phyloP scores from a whole-genome alignment of 2,113 vertebrate genomes.

The Sialia sialis region DNA sequence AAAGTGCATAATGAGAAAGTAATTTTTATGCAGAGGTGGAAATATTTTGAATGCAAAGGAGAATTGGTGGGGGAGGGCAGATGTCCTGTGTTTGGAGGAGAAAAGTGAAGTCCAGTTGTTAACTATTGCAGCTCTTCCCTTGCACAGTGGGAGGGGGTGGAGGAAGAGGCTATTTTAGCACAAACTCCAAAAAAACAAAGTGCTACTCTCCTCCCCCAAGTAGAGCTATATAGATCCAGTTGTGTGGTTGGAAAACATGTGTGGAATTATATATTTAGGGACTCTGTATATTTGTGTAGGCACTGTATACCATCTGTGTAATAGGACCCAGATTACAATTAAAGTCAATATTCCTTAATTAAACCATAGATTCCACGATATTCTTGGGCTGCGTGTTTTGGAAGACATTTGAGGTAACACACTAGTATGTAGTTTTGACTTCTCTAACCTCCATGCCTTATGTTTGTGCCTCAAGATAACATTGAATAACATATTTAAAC shows the following conservation, averaged over 20 bases:
- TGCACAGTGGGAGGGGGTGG: background rate
- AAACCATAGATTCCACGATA: background rate
- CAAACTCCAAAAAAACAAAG: background rate
- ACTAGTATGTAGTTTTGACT: background rate
- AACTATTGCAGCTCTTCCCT: background rate
- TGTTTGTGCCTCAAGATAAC: constrained; percentile 61
- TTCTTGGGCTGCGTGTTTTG: background rate
- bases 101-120: background rate
- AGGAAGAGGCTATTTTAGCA: background rate
- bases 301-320: background rate
- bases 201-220: background rate
- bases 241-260: background rate
- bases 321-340: background rate
- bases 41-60: background rate
- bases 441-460: constrained; percentile 51
- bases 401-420: constrained; percentile 2
- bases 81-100: background rate
- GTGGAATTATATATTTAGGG: background rate
- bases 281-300: background rate
- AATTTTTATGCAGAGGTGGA: constrained; percentile 11
- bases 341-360: background rate
- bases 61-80: background rate
- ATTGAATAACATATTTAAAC: constrained; percentile 59
- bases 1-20: constrained; percentile 10
- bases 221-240: background rate